Conservation (phyloP, 2,797 vertebrate genomes). For the Gastrophryne carolinensis region DNA sequence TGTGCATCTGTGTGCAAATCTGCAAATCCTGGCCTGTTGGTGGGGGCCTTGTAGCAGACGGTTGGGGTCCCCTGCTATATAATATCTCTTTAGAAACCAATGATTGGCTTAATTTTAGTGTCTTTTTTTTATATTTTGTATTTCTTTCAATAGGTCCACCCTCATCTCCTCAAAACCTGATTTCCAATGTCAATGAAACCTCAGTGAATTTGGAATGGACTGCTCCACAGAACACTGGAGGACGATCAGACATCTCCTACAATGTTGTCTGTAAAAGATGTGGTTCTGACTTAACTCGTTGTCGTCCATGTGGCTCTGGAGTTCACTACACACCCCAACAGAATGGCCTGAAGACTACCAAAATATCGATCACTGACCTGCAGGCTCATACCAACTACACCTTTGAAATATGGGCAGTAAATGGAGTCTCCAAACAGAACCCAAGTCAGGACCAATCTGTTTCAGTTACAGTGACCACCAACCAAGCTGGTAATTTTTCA, state of each 20-base stretch:
- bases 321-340: constrained; percentile 93
- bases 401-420: constrained; percentile 94
- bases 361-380: constrained; percentile 92
- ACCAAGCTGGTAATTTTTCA: constrained; percentile 87
- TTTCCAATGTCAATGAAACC: constrained; percentile 96
- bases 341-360: constrained; percentile 81
- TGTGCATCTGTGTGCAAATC: no score
- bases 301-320: constrained; percentile 85
- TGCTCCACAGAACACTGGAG: constrained; percentile 82
- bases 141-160: constrained; percentile 78
- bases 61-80: not conserved
- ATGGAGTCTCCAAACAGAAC: constrained; percentile 91
- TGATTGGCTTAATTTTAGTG: not conserved
- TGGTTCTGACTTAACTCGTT: constrained; percentile 77
- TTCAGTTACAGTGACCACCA: constrained; percentile 93
- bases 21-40: no score
- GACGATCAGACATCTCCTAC: constrained; percentile 90
- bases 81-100: not conserved
- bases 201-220: constrained; percentile 97
- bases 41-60: no score
- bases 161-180: constrained; percentile 87
- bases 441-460: constrained; percentile 89
- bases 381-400: constrained; percentile 98
- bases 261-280: constrained; percentile 92
- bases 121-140: not conserved